Evolutionary conservation across 2,888 invertebrate species (phyloP), one percentile per base, ranked within the genome.

Genomic region (Erebia ligea): DNA sequence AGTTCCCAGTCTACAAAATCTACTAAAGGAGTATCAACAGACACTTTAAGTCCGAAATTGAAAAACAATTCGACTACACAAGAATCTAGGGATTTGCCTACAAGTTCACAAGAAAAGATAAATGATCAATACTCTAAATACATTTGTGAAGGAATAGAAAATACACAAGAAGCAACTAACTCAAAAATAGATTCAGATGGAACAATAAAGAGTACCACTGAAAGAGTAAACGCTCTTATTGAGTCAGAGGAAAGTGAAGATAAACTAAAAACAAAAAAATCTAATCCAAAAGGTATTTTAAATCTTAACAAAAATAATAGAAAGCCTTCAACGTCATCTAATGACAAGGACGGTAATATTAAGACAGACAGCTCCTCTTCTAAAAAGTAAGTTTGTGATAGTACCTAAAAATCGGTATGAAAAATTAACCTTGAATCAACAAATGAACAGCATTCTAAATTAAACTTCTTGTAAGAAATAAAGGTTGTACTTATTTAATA

Each of bases 131-230:
- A 21, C 42, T 17, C 17, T 15, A 42, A 56, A 42, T 21, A 56
- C 21, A 19, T 40, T 40, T 11, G 34, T 52, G 63, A 64, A 45
- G 13, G 19, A 45, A 42, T 45, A 11, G 71, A 70, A 65, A 54
- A 61, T 45, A 13, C 59, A 58, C 9, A 45, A 45, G 10, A 13
- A 21, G 2, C 57, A 6, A 68, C n/a, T 48, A 57, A 48, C 34
- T 52, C 25, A 77, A 79, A 58, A 62, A 68, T 54, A 1, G 45
- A 71, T 21, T n/a, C 58, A 63, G 65, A 42, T 48, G 57, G 42
- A 15, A 76, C 71, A 68, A 59, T 74, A 40, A 58, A 75, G 64
- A 73, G 68, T 40, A 42, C 71, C n/a, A 69, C 73, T 11, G 68
- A 77, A 21, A 73, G 68, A 61, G 67, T 67, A 11, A 74, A 75